Evolutionary conservation across 2,113 vertebrate genomes (phyloP).

Genomic region (Manacus vitellinus): DNA sequence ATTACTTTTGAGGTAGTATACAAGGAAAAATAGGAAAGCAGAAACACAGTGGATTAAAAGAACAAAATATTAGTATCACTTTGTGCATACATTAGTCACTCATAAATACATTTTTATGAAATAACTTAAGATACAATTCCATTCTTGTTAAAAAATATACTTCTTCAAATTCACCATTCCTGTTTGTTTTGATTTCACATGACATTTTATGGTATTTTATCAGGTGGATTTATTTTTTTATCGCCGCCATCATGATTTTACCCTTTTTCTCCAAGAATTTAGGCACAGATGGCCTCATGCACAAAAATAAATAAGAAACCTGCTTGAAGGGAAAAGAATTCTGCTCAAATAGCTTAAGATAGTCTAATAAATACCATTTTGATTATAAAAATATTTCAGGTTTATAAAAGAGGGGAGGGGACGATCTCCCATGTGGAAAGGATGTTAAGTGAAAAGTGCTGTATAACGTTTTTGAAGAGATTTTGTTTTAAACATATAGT

Average conservation of each 20-base stretch:
- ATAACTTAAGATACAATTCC: constrained; percentile 52
- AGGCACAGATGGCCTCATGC: constrained; percentile 70
- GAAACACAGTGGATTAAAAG: constrained; percentile 67
- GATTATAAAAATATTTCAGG: constrained; percentile 78
- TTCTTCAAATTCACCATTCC: constrained; percentile 52
- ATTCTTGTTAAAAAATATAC: constrained; percentile 61
- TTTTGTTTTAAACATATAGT: constrained; percentile 65
- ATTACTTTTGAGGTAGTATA: constrained; percentile 79
- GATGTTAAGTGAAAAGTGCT: constrained; percentile 65
- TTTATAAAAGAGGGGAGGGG: constrained; percentile 72
- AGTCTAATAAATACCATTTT: constrained; percentile 75
- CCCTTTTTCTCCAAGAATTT: constrained; percentile 60
- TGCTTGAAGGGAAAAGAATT: constrained; percentile 73
- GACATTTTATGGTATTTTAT: constrained; percentile 51
- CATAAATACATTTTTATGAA: constrained; percentile 62
- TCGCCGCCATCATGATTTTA: constrained; percentile 15
- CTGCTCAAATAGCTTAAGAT: constrained; percentile 66
- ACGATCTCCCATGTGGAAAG: constrained; percentile 53
- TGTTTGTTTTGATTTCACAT: constrained; percentile 31
- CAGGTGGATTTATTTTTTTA: constrained; percentile 36
- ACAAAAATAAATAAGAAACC: constrained; percentile 71
- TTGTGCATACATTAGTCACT: constrained; percentile 64
- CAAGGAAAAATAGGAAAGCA: constrained; percentile 62
- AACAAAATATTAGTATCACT: constrained; percentile 73
- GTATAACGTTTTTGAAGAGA: constrained; percentile 54